Conservation (phyloP, 2,888 invertebrate genomes). For the Vandiemenella viatica region DNA sequence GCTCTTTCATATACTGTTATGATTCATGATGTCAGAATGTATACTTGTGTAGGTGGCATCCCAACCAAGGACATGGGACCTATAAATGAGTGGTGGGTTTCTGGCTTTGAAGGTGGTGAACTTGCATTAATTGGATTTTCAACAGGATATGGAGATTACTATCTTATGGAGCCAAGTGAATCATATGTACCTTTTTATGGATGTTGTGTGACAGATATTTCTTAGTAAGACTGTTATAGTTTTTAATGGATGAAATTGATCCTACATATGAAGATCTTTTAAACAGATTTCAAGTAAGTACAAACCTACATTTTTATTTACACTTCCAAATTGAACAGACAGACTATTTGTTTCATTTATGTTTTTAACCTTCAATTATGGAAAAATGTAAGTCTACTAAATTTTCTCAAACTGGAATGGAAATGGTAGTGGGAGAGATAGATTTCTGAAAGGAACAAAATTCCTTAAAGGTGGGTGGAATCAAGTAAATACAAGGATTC, state of each 20-base stretch:
- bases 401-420: too few species aligned
- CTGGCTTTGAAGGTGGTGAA: constrained; percentile 69
- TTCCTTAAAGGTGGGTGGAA: too few species aligned
- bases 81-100: constrained; percentile 70
- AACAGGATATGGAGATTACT: constrained; percentile 66
- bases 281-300: constrained; percentile 40
- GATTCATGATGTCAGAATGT: too few species aligned
- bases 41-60: constrained; percentile 52
- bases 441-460: too few species aligned
- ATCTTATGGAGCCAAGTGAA: constrained; percentile 55
- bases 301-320: too few species aligned
- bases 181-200: constrained; percentile 55
- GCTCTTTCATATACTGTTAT: too few species aligned
- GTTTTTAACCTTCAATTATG: too few species aligned
- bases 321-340: too few species aligned
- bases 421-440: too few species aligned
- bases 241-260: constrained; percentile 47
- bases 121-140: constrained; percentile 57
- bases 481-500: too few species aligned
- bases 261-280: constrained; percentile 65
- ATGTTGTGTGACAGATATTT: constrained; percentile 58
- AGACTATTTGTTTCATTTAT: too few species aligned
- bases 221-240: constrained; percentile 66
- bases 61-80: constrained; percentile 65
- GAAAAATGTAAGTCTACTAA: too few species aligned